A percentile compares a stretch with the other conserved stretches of the same genome.
phyloP scores from a whole-genome alignment of 92 coral and sea anemone genomes.

The Desmophyllum pertusum region DNA sequence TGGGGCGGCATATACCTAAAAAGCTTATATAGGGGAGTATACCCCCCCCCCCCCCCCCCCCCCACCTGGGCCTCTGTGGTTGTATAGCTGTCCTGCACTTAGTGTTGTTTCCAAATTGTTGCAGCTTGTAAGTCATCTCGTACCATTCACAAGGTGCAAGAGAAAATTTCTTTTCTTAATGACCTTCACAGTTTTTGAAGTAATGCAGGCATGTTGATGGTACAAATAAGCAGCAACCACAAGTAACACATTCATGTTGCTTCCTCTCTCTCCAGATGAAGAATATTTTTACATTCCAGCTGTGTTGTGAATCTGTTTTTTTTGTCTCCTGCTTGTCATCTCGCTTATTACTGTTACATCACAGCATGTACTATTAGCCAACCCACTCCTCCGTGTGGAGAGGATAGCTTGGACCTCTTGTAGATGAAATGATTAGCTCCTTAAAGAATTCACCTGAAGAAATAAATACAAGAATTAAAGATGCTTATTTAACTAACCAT shows the following conservation, averaged over 20 bases:
- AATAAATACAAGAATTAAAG: not conserved
- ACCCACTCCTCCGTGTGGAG: slow-evolving; percentile 64
- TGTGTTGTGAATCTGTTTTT: not conserved
- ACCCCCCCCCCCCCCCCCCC: too few relatives aligned
- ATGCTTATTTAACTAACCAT: not conserved
- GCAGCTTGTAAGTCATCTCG: too few relatives aligned
- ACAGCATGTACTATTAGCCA: not conserved
- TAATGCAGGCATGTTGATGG: not conserved
- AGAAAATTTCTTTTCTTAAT: too few relatives aligned
- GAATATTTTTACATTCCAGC: not conserved
- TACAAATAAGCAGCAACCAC: not conserved
- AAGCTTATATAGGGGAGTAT: too few relatives aligned
- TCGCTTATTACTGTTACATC: not conserved
- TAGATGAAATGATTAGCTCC: slow-evolving; percentile 78
- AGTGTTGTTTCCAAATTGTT: too few relatives aligned
- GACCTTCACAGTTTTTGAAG: not conserved
- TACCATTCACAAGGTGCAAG: too few relatives aligned
- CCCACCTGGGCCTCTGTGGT: too few relatives aligned
- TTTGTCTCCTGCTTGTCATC: not conserved
- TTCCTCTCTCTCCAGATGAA: not conserved
- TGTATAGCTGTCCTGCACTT: too few relatives aligned
- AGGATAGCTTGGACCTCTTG: slow-evolving; percentile 81
- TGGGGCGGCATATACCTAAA: too few relatives aligned
- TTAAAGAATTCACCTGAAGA: slow-evolving; percentile 77
- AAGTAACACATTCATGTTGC: not conserved